Percentiles rank a stretch among this genome's conserved stretches.
These are phyloP conservation scores for Merops nubicus DNA, from an alignment of 2,113 vertebrate genomes.

Conservation along the genomic window DNA sequence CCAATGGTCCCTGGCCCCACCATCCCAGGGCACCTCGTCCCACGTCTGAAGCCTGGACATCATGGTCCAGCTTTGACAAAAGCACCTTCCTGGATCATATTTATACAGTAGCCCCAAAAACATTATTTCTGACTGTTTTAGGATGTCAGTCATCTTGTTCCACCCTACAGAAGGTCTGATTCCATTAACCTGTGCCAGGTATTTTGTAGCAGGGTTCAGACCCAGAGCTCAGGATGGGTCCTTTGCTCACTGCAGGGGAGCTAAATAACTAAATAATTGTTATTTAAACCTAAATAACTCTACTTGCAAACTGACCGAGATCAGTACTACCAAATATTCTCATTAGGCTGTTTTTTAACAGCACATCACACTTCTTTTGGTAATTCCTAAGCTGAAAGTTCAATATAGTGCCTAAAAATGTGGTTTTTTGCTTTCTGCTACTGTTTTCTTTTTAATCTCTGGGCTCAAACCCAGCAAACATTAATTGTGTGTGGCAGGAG, in stretches of 20 bases:
- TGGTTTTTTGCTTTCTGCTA: not conserved
- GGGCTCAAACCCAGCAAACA: not conserved
- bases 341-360: not conserved
- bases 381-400: not conserved
- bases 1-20: not conserved
- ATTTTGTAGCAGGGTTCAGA: not conserved
- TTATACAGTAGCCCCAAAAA: not conserved
- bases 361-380: not conserved
- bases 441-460: not conserved
- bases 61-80: not conserved
- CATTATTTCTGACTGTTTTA: not conserved
- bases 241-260: not conserved
- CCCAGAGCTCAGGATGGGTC: not conserved
- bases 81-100: not conserved
- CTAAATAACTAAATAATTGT: too few relatives aligned
- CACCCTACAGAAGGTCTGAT: not conserved
- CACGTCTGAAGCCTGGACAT: not conserved
- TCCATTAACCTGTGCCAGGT: not conserved
- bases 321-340: not conserved
- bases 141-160: not conserved
- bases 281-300: not conserved
- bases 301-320: not conserved
- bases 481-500: not conserved
- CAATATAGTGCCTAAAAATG: not conserved
- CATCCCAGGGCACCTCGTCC: not conserved